A percentile compares a stretch with the other conserved stretches of the same genome.
phyloP scores from a whole-genome alignment of 2,113 vertebrate species.

The Cololabis saira region DNA sequence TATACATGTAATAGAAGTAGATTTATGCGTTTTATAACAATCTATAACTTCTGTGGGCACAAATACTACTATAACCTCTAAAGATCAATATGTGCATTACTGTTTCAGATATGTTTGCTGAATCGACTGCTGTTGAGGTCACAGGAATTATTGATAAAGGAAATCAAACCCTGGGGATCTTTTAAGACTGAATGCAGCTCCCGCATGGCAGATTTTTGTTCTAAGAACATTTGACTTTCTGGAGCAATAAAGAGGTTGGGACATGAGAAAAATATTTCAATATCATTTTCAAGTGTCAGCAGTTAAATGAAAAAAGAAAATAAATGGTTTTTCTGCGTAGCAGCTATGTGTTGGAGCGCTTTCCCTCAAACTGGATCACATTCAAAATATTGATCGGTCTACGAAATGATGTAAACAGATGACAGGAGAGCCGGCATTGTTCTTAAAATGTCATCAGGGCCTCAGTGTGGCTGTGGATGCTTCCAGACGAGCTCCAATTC shows the following conservation, averaged over 20 bases:
- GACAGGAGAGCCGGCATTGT: constrained; percentile 12
- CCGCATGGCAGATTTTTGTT: constrained; percentile 43
- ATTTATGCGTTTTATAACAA: no score
- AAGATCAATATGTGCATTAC: constrained; percentile 9
- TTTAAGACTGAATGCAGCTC: constrained; percentile 23
- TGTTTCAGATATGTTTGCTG: constrained; percentile 30
- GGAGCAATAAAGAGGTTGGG: constrained; percentile 42
- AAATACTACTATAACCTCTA: no score
- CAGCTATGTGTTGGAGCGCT: constrained; percentile 27
- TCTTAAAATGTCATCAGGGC: constrained; percentile 43
- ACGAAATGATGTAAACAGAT: constrained; percentile 39
- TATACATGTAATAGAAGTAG: no score
- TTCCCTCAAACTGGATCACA: constrained; percentile 43
- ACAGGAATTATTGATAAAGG: constrained; percentile 50
- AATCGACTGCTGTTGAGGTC: constrained; percentile 36
- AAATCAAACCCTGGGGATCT: constrained; percentile 47
- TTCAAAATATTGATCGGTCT: constrained; percentile 51
- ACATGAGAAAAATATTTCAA: constrained; percentile 40
- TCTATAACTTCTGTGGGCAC: no score
- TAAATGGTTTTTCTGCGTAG: constrained; percentile 21
- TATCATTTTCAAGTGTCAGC: constrained; percentile 48
- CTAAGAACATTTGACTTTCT: constrained; percentile 43
- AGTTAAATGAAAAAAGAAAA: constrained; percentile 57
- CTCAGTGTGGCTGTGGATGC: constrained; percentile 14
- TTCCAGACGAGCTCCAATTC: constrained; percentile 30